phyloP scores from a whole-genome alignment of 2,888 invertebrate genomes.

The Lepidochrysops patricia region DNA sequence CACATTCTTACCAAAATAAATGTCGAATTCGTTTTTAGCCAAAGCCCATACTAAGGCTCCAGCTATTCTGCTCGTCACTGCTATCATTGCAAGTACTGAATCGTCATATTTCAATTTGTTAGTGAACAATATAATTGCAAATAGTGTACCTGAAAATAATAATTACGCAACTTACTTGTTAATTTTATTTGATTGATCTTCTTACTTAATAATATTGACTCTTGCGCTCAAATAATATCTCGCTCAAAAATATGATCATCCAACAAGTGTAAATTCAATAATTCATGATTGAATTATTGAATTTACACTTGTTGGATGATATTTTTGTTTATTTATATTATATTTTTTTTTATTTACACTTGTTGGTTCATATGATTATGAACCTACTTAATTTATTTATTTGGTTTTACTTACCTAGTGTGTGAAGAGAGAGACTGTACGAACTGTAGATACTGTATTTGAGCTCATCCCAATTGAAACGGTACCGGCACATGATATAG shows the following conservation, averaged over 20 bases:
- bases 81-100: slow-evolving; percentile 53
- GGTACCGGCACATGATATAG: slow-evolving; percentile 64
- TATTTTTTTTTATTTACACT: too few relatives aligned
- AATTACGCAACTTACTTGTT: too few relatives aligned
- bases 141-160: slow-evolving; percentile 40
- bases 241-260: too few relatives aligned
- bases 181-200: too few relatives aligned
- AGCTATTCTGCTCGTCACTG: slow-evolving; percentile 52
- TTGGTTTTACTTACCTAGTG: slow-evolving; percentile 45
- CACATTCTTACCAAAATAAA: slow-evolving; percentile 46
- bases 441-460: slow-evolving; percentile 64
- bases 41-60: slow-evolving; percentile 47
- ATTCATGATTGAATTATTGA: too few relatives aligned
- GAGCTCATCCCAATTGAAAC: slow-evolving; percentile 70
- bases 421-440: slow-evolving; percentile 54
- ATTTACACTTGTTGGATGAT: too few relatives aligned
- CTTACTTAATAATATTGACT: too few relatives aligned
- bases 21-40: slow-evolving; percentile 50
- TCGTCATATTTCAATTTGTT: slow-evolving; percentile 53
- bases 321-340: too few relatives aligned
- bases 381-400: too few relatives aligned
- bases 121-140: slow-evolving; percentile 58
- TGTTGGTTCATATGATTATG: too few relatives aligned
- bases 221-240: too few relatives aligned
- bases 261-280: too few relatives aligned